Evolutionary conservation across 2,113 vertebrate species (phyloP).

Genomic region (Otocyon megalotis): DNA sequence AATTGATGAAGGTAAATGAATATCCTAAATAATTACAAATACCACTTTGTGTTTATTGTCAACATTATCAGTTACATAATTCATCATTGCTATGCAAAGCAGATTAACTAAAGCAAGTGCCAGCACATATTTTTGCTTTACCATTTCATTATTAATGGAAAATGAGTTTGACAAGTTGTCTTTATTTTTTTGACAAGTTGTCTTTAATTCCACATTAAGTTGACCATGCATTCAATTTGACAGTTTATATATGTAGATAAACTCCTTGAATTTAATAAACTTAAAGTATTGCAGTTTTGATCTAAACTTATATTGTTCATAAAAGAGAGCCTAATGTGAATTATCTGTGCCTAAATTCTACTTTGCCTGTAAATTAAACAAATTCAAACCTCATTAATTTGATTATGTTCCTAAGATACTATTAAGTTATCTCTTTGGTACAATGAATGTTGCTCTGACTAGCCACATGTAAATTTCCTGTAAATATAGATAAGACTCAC

Average conservation of each 20-base stretch:
- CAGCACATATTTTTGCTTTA: neutral
- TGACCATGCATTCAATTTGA: neutral
- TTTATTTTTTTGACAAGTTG: slow-evolving; percentile 22
- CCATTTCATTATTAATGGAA: neutral
- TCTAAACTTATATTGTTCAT: neutral
- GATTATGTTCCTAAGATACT: neutral
- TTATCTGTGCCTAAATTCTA: neutral
- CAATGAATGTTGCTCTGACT: neutral
- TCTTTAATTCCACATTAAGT: neutral
- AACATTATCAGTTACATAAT: neutral
- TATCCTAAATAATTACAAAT: neutral
- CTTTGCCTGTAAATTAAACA: neutral
- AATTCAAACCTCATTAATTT: neutral
- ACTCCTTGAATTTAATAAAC: neutral
- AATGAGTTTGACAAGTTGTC: slow-evolving; percentile 35
- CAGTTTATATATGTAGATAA: neutral
- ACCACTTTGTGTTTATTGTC: neutral
- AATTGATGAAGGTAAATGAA: slow-evolving; percentile 1
- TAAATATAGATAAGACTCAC: neutral
- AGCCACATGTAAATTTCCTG: neutral
- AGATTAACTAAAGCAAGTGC: neutral
- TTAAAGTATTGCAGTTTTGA: neutral
- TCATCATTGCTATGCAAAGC: neutral
- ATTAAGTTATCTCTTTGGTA: neutral
- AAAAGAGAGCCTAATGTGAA: neutral